These are phyloP conservation scores for Orycteropus afer DNA, from an alignment of 2,113 vertebrate genomes.

Conservation along the genomic window DNA sequence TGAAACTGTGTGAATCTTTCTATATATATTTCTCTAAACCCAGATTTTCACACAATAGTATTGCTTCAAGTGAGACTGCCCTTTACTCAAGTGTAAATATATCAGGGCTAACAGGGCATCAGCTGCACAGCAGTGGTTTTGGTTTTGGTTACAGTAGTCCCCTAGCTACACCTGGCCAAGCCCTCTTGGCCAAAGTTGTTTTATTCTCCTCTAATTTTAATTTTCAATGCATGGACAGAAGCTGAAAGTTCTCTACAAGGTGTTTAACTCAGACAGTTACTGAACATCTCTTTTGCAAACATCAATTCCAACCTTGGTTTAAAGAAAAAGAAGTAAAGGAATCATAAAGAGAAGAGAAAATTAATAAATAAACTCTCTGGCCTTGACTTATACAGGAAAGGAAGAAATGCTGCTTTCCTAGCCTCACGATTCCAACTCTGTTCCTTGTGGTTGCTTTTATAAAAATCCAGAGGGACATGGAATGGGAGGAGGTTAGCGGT, in stretches of 20 bases:
- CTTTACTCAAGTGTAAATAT: not conserved
- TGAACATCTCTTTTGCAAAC: slow-evolving; percentile 26
- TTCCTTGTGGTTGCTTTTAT: not conserved
- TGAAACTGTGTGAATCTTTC: not conserved
- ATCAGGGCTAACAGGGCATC: fast-evolving
- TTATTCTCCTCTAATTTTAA: not conserved
- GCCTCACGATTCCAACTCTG: not conserved
- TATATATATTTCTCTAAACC: not conserved
- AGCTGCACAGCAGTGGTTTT: not conserved
- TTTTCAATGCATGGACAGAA: not conserved
- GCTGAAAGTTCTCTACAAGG: not conserved
- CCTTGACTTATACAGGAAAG: not conserved
- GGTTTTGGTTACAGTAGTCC: not conserved
- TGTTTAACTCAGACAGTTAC: not conserved
- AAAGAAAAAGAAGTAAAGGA: slow-evolving; percentile 13
- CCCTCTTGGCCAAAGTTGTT: not conserved
- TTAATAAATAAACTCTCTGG: not conserved
- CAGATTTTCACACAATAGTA: not conserved
- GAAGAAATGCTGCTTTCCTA: not conserved
- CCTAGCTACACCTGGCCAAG: not conserved
- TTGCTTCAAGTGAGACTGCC: not conserved
- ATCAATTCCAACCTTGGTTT: slow-evolving; percentile 5
- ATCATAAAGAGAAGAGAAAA: not conserved
- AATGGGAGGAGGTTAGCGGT: no score
- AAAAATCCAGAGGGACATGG: not conserved